Percentiles rank a stretch among this genome's conserved stretches.
These are phyloP conservation scores for Buathra laborator DNA, from an alignment of 2,888 invertebrate genomes.

Conservation along the genomic window DNA sequence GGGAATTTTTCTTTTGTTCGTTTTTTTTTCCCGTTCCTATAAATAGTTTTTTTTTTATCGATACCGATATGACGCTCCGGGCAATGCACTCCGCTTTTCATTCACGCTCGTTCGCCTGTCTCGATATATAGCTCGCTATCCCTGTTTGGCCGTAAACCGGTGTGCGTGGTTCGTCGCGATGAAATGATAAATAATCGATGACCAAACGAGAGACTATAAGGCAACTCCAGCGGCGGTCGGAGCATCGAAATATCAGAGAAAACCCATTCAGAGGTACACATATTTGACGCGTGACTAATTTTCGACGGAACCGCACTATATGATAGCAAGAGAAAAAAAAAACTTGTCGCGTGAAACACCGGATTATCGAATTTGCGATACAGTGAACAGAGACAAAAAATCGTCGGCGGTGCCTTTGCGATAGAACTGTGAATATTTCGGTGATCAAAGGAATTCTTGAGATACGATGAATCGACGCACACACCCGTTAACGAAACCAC, in stretches of 20 bases:
- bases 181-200: constrained; percentile 49
- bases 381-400: neutral
- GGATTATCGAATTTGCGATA: neutral
- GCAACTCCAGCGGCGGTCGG: neutral
- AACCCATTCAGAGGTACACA: neutral
- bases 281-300: neutral
- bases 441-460: constrained; percentile 6
- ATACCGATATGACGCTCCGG: neutral
- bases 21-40: constrained; percentile 9
- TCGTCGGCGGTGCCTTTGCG: neutral
- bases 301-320: neutral
- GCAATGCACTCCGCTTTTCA: constrained; percentile 5
- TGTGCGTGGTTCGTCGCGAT: constrained; percentile 6
- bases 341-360: neutral
- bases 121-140: constrained; percentile 6
- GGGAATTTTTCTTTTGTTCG: neutral
- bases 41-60: constrained; percentile 7
- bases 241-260: neutral
- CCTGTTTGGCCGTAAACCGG: constrained; percentile 19
- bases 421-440: constrained; percentile 10
- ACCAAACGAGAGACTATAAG: constrained; percentile 10
- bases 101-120: neutral
- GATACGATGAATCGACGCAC: neutral
- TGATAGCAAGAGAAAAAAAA: too few species aligned
- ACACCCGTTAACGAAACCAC: neutral